These are phyloP conservation scores for Hestina assimilis DNA, from an alignment of 1,140 invertebrate species.

Conservation along the genomic window DNA sequence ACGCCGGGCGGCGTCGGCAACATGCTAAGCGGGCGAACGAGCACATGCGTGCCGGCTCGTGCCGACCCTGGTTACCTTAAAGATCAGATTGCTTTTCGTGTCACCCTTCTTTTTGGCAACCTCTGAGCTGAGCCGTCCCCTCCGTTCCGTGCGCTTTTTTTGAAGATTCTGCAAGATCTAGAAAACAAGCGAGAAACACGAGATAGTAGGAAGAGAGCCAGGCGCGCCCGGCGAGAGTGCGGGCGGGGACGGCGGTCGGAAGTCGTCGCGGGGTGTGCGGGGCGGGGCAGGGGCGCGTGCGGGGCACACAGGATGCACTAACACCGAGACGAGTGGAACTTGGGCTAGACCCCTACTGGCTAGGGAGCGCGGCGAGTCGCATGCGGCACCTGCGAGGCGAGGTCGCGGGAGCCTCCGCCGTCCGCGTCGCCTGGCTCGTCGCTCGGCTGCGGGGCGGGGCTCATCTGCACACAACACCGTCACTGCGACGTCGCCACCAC, in stretches of 20 bases:
- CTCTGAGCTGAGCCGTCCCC: conserved; percentile 93
- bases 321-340: conserved; percentile 58
- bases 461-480: conserved; percentile 79
- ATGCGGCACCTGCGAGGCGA: conserved; percentile 80
- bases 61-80: conserved; percentile 91
- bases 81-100: conserved; percentile 97
- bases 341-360: conserved; percentile 63
- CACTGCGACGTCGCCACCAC: conserved; percentile 65
- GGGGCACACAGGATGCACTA: conserved; percentile 70
- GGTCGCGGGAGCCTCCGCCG: conserved; percentile 79
- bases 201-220: conserved; percentile 82
- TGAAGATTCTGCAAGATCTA: conserved; percentile 98
- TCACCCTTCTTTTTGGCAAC: conserved; percentile 93
- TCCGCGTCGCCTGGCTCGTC: conserved; percentile 77
- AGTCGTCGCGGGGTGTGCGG: conserved; percentile 56
- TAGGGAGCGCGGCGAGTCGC: conserved; percentile 53
- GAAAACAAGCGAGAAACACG: conserved; percentile 90
- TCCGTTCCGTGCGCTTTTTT: conserved; percentile 96
- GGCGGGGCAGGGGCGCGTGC: conserved; percentile 63
- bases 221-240: conserved; percentile 62
- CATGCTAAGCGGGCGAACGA: conserved; percentile 76
- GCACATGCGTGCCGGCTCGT: conserved; percentile 75
- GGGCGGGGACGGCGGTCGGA: conserved; percentile 49
- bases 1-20: conserved; percentile 67
- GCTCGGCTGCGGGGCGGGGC: conserved; percentile 80